Percentiles rank a stretch among this genome's conserved stretches.
Evolutionary conservation across 2,113 vertebrate genomes (phyloP).

Genomic region (Pantherophis guttatus): DNA sequence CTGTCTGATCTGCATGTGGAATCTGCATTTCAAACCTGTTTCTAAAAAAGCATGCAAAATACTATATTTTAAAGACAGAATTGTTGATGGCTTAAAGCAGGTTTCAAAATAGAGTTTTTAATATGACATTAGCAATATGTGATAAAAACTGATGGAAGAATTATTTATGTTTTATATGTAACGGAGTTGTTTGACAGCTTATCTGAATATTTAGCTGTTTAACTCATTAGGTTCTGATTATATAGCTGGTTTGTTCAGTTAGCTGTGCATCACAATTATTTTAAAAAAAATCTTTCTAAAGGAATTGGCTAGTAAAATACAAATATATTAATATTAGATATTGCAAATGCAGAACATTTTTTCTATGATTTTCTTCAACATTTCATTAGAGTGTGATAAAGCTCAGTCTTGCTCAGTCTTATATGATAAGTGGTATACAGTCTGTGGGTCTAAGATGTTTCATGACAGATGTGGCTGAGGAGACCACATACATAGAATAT

Average conservation of each 20-base stretch:
- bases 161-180: slow-evolving; percentile 38
- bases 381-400: slow-evolving; percentile 46
- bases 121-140: slow-evolving; percentile 15
- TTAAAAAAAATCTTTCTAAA: slow-evolving; percentile 17
- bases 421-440: slow-evolving; percentile 63
- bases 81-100: slow-evolving; percentile 31
- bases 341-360: background rate
- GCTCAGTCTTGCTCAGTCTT: slow-evolving; percentile 59
- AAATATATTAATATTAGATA: background rate
- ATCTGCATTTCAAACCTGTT: slow-evolving; percentile 63
- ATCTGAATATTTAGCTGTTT: slow-evolving; percentile 51
- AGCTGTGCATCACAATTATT: background rate
- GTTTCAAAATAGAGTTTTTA: background rate
- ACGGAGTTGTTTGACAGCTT: slow-evolving; percentile 34
- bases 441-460: slow-evolving; percentile 70
- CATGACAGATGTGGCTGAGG: slow-evolving; percentile 82
- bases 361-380: slow-evolving; percentile 5
- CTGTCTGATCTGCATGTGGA: slow-evolving; percentile 52
- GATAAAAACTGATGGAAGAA: slow-evolving; percentile 23
- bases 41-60: slow-evolving; percentile 49
- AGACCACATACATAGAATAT: slow-evolving; percentile 85
- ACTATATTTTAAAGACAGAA: slow-evolving; percentile 27
- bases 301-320: slow-evolving; percentile 14
- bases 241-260: slow-evolving; percentile 23
- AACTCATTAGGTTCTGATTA: slow-evolving; percentile 49